These are phyloP conservation scores for Eilema caniola DNA, from an alignment of 2,888 invertebrate genomes.

Conservation along the genomic window DNA sequence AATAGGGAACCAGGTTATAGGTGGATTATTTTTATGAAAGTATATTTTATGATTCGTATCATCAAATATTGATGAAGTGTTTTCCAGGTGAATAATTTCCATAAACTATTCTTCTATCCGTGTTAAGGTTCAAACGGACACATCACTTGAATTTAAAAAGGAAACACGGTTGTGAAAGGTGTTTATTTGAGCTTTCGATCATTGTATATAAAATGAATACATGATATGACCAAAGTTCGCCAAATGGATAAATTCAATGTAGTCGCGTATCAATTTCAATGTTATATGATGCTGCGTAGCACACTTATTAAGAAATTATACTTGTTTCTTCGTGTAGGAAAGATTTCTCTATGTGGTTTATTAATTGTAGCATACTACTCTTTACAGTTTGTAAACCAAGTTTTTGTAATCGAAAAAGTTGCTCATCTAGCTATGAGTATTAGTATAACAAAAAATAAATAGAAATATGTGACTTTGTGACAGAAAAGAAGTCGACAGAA, in stretches of 20 bases:
- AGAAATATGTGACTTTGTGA: too few relatives aligned
- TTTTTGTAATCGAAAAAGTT: too few relatives aligned
- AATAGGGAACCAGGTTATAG: slow-evolving; percentile 35
- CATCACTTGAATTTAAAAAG: background rate
- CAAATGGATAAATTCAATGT: too few relatives aligned
- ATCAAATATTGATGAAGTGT: background rate
- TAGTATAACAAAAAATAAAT: too few relatives aligned
- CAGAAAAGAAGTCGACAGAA: too few relatives aligned
- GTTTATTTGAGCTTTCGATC: background rate
- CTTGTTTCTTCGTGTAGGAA: background rate
- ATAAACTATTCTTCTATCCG: background rate
- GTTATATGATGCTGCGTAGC: background rate
- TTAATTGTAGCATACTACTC: too few relatives aligned
- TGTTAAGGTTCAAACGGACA: background rate
- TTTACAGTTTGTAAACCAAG: too few relatives aligned
- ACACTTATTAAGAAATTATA: background rate
- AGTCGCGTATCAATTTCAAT: background rate
- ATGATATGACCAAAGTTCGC: background rate
- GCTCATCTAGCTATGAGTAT: too few relatives aligned
- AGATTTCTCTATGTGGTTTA: too few relatives aligned
- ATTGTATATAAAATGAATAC: background rate
- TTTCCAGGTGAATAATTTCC: background rate
- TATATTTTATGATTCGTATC: background rate
- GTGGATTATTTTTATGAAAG: background rate
- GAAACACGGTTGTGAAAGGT: background rate